phyloP scores from a whole-genome alignment of 2,888 invertebrate species.

The Microplitis manilae region DNA sequence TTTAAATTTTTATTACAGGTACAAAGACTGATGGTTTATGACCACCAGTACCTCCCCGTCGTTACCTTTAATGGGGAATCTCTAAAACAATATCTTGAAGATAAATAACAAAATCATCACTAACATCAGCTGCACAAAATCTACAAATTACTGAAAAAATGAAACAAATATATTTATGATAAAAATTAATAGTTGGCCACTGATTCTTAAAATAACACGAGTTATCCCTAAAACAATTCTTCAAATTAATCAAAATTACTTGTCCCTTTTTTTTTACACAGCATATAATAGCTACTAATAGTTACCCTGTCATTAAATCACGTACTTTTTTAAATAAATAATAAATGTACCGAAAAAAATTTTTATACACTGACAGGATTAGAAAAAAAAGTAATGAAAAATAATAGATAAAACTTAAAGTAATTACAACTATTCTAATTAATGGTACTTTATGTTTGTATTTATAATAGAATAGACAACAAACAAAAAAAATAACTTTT shows the following conservation, averaged over 20 bases:
- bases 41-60: conserved; percentile 59
- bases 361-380: conserved; percentile 1
- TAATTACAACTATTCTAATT: neutral
- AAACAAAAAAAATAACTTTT: conserved; percentile 18
- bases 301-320: neutral
- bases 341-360: conserved; percentile 2
- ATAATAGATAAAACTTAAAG: neutral
- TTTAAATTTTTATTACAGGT: conserved; percentile 48
- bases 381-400: neutral
- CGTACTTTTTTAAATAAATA: neutral
- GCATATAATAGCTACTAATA: neutral
- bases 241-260: conserved; percentile 11
- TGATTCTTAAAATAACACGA: neutral
- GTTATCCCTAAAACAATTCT: conserved; percentile 4
- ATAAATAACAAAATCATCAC: neutral
- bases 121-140: neutral
- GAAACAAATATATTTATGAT: neutral
- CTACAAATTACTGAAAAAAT: neutral
- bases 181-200: neutral
- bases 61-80: conserved; percentile 53
- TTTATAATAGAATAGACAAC: neutral
- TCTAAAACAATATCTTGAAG: neutral
- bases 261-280: neutral
- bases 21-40: conserved; percentile 57
- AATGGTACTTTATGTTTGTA: neutral